Percentiles rank a stretch among this genome's conserved stretches.
phyloP scores from a whole-genome alignment of 2,797 vertebrate genomes.

The Sebastes hubbsi region DNA sequence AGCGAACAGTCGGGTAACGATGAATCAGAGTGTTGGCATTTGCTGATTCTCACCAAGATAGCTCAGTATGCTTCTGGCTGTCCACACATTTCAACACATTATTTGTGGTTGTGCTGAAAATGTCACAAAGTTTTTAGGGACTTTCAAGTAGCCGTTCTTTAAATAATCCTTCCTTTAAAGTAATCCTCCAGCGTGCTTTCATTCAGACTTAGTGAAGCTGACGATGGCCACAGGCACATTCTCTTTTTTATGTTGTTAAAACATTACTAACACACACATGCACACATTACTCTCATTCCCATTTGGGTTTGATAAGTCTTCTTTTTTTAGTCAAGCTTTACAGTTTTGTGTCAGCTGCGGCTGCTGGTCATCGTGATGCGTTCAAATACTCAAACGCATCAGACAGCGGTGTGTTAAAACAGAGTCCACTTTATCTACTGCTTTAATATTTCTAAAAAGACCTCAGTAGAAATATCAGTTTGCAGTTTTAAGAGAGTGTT shows the following conservation, averaged over 20 bases:
- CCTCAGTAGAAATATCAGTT: not conserved
- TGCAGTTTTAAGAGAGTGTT: not conserved
- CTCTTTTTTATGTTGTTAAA: not conserved
- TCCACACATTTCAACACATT: not conserved
- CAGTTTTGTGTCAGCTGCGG: constrained; percentile 1
- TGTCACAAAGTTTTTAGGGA: not conserved
- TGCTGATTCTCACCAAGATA: not conserved
- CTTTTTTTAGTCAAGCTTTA: not conserved
- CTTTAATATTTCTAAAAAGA: not conserved
- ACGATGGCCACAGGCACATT: not conserved
- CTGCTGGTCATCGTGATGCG: not conserved
- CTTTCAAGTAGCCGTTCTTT: not conserved
- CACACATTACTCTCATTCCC: constrained; percentile 3
- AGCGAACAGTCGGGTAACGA: not conserved
- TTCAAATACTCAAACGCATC: not conserved
- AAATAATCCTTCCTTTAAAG: not conserved
- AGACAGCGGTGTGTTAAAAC: not conserved
- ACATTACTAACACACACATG: constrained; percentile 36
- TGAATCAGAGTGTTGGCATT: constrained; percentile 27
- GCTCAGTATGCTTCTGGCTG: not conserved
- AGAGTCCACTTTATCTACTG: not conserved
- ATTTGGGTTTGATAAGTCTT: not conserved
- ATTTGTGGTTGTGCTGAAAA: not conserved
- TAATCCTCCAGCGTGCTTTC: not conserved
- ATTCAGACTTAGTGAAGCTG: not conserved